Conservation (phyloP, 1,140 invertebrate species). For the Brachionus calyciflorus region DNA sequence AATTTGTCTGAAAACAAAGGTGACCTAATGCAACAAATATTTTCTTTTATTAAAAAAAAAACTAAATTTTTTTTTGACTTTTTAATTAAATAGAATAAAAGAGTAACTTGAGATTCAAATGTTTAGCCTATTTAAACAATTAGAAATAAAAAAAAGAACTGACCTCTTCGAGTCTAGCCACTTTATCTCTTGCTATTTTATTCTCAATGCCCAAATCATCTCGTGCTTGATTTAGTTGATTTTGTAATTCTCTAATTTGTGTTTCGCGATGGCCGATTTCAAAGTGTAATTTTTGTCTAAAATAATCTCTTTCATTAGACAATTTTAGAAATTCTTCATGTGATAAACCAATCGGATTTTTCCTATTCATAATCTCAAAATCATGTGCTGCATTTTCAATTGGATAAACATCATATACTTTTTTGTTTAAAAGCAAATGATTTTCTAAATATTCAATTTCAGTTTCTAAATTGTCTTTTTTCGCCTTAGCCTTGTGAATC, state of each 20-base stretch:
- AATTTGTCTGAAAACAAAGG: no score
- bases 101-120: neutral
- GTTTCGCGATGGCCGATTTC: neutral
- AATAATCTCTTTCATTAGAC: neutral
- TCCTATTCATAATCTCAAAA: neutral
- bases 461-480: conserved; percentile 3
- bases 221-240: neutral
- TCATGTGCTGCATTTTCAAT: no score
- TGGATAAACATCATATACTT: neutral
- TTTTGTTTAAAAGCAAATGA: neutral
- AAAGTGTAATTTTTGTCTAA: neutral
- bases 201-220: conserved; percentile 16
- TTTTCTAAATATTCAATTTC: conserved; percentile 22
- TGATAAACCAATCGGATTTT: neutral
- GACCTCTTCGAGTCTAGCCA: conserved; percentile 31
- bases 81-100: neutral
- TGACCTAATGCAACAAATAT: no score
- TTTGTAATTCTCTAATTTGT: neutral
- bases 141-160: neutral
- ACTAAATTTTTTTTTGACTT: neutral
- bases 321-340: neutral
- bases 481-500: neutral
- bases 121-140: neutral
- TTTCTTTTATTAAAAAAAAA: neutral
- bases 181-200: conserved; percentile 27